phyloP scores from a whole-genome alignment of 2,888 invertebrate genomes.

The Pocota personata region DNA sequence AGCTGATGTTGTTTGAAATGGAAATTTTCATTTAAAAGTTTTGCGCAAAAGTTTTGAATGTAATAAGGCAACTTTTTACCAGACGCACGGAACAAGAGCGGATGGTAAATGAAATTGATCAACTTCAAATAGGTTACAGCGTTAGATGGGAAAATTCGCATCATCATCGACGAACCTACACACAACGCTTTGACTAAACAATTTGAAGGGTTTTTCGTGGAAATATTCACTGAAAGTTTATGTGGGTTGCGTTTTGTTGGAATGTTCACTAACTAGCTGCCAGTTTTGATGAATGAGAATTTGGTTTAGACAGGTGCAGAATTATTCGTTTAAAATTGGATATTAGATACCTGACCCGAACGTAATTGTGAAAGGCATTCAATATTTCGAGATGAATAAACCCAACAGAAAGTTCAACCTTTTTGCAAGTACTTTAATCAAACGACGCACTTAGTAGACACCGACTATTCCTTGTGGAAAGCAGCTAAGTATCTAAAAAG shows the following conservation, averaged over 20 bases:
- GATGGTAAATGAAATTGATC: not conserved
- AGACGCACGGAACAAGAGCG: not conserved
- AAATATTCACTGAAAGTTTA: not conserved
- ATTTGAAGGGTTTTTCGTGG: not conserved
- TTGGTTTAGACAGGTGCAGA: not conserved
- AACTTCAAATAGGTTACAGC: not conserved
- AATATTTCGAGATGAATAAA: not conserved
- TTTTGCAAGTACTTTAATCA: too few relatives aligned
- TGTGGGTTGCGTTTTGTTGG: not conserved
- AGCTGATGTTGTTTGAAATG: slow-evolving; percentile 20
- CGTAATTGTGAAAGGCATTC: not conserved
- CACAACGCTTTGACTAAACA: not conserved
- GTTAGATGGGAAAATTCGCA: slow-evolving; percentile 1
- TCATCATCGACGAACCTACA: not conserved
- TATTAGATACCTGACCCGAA: not conserved
- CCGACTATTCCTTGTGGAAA: too few relatives aligned
- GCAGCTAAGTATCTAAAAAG: too few relatives aligned
- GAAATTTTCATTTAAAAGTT: slow-evolving; percentile 34
- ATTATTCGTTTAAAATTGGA: not conserved
- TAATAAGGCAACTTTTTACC: slow-evolving; percentile 23
- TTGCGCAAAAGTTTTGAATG: not conserved
- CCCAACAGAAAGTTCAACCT: too few relatives aligned
- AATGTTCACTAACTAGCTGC: not conserved
- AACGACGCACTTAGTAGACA: too few relatives aligned
- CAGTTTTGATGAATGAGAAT: not conserved